Evolutionary conservation across 2,113 vertebrate genomes (phyloP).

Genomic region (Felis chaus): DNA sequence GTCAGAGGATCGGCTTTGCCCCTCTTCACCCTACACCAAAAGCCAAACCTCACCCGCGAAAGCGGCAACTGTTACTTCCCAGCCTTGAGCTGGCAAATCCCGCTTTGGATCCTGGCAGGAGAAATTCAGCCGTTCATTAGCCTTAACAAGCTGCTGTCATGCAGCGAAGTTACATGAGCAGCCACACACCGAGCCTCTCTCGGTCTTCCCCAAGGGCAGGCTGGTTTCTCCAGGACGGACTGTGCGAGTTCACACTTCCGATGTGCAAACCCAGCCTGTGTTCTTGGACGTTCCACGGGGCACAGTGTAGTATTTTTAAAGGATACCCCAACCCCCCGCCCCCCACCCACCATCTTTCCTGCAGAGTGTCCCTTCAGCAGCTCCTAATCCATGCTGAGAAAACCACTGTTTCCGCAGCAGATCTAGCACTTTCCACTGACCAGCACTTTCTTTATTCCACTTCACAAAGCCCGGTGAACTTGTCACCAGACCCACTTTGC

Average conservation of each 20-base stretch:
- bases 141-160: slow-evolving; percentile 71
- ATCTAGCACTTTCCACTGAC: slow-evolving; percentile 66
- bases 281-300: slow-evolving; percentile 42
- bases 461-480: slow-evolving; percentile 72
- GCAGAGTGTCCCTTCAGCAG: slow-evolving; percentile 56
- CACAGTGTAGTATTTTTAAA: slow-evolving; percentile 22
- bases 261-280: slow-evolving; percentile 27
- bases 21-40: not conserved
- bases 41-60: slow-evolving; percentile 30
- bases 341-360: slow-evolving; percentile 62
- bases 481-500: slow-evolving; percentile 54
- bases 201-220: slow-evolving; percentile 77
- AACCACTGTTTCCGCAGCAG: slow-evolving; percentile 53
- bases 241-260: slow-evolving; percentile 24
- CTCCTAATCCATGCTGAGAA: slow-evolving; percentile 46
- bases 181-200: slow-evolving; percentile 78
- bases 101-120: slow-evolving; percentile 64
- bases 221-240: not conserved
- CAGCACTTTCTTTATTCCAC: slow-evolving; percentile 67
- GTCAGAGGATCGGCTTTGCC: not conserved
- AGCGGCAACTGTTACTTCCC: slow-evolving; percentile 60
- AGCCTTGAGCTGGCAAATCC: slow-evolving; percentile 56
- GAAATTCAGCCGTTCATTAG: slow-evolving; percentile 76
- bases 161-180: slow-evolving; percentile 70
- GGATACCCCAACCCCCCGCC: not conserved